These are phyloP conservation scores for Drosophila subquinaria DNA, from an alignment of 2,888 invertebrate species.

Conservation along the genomic window DNA sequence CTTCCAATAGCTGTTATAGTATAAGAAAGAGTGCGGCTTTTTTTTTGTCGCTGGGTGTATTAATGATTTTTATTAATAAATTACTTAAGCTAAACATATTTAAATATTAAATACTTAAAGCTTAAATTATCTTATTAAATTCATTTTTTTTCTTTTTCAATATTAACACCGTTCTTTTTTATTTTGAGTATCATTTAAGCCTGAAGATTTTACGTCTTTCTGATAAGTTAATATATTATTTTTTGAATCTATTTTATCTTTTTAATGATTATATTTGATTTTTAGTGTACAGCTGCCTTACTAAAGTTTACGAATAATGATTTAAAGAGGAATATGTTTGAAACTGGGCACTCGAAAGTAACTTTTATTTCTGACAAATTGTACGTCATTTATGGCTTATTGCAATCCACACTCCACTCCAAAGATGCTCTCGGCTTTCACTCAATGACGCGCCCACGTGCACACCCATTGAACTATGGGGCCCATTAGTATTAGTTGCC, in stretches of 20 bases:
- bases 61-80: too few relatives aligned
- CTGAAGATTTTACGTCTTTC: too few relatives aligned
- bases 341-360: not conserved
- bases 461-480: constrained; percentile 16
- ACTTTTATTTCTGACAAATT: not conserved
- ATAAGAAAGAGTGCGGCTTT: too few relatives aligned
- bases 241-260: not conserved
- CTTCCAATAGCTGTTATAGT: too few relatives aligned
- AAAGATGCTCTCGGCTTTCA: constrained; percentile 18
- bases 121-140: not conserved
- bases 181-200: too few relatives aligned
- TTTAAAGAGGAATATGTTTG: not conserved
- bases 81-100: too few relatives aligned
- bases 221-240: not conserved
- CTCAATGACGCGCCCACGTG: constrained; percentile 36
- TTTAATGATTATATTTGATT: not conserved
- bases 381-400: constrained; percentile 4
- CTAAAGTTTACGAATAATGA: not conserved
- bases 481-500: constrained; percentile 45
- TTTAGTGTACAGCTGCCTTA: not conserved
- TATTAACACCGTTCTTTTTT: too few relatives aligned
- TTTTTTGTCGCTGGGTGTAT: too few relatives aligned
- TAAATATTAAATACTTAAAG: not conserved
- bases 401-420: not conserved
- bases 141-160: too few relatives aligned